A percentile compares a stretch with the other conserved stretches of the same genome.
These are phyloP conservation scores for Pedionomus torquatus DNA, from an alignment of 2,113 vertebrate species.

Conservation along the genomic window DNA sequence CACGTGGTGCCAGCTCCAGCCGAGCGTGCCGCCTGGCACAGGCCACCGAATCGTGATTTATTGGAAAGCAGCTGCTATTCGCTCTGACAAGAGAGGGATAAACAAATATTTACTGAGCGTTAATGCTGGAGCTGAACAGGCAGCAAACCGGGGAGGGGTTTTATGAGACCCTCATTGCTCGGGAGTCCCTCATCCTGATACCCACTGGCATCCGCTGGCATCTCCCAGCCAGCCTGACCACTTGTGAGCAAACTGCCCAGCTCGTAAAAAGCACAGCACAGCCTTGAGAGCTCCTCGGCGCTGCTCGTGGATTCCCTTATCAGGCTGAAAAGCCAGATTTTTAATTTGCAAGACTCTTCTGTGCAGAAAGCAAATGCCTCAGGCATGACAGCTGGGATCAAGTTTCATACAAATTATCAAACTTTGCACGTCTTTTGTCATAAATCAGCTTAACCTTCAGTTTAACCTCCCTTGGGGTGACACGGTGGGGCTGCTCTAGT, in stretches of 20 bases:
- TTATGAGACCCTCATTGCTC: accelerated
- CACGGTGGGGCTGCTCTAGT: not conserved
- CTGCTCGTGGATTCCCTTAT: not conserved
- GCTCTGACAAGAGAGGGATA: not conserved
- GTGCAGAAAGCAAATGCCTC: not conserved
- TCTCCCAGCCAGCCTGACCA: not conserved
- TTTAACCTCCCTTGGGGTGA: not conserved
- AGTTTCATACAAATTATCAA: not conserved
- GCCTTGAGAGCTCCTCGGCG: not conserved
- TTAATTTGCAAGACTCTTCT: not conserved
- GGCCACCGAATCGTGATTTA: accelerated
- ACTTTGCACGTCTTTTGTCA: not conserved
- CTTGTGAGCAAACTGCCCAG: not conserved
- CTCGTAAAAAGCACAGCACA: not conserved
- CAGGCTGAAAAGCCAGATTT: not conserved
- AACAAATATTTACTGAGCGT: not conserved
- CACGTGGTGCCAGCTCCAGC: not conserved
- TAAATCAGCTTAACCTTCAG: not conserved
- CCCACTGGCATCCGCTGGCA: accelerated
- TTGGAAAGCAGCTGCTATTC: not conserved
- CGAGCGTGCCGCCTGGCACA: not conserved
- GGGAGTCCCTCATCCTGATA: accelerated
- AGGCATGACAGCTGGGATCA: not conserved
- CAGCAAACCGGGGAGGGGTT: not conserved
- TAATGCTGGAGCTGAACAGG: accelerated